A percentile compares a stretch with the other conserved stretches of the same genome.
Conservation (phyloP, 1,140 invertebrate species). For the Drosophila nannoptera region DNA sequence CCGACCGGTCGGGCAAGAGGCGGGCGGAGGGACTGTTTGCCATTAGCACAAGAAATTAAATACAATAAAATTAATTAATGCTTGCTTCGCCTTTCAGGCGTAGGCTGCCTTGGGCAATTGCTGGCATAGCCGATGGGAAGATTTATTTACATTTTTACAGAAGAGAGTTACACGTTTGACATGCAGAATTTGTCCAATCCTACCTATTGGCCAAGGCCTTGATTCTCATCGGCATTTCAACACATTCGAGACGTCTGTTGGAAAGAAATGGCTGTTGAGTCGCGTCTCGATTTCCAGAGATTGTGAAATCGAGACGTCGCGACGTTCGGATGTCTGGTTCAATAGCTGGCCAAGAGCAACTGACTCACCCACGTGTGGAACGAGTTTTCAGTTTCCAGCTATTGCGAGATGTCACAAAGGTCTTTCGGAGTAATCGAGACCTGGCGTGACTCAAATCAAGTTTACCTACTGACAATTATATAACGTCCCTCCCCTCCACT, state of each 20-base stretch:
- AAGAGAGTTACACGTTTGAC: too few relatives aligned
- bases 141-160: conserved; percentile 30
- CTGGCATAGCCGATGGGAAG: not conserved
- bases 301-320: conserved; percentile 58
- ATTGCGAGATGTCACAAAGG: conserved; percentile 23
- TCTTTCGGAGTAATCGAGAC: conserved; percentile 40
- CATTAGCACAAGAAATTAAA: conserved; percentile 41
- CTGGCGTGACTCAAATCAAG: conserved; percentile 45
- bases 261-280: conserved; percentile 31
- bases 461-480: conserved; percentile 26
- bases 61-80: conserved; percentile 71
- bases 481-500: not conserved
- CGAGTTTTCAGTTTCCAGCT: conserved; percentile 64
- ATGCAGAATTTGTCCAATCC: too few relatives aligned
- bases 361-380: conserved; percentile 59
- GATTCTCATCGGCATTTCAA: conserved; percentile 14
- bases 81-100: conserved; percentile 24
- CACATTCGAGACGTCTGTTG: not conserved
- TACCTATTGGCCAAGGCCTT: too few relatives aligned
- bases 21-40: conserved; percentile 8
- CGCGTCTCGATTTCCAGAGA: conserved; percentile 47
- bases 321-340: conserved; percentile 24
- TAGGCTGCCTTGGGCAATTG: conserved; percentile 26
- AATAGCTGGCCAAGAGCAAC: conserved; percentile 19
- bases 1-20: not conserved